Evolutionary conservation across 2,797 vertebrate species (phyloP).

Genomic region (Sebastes oblongus): DNA sequence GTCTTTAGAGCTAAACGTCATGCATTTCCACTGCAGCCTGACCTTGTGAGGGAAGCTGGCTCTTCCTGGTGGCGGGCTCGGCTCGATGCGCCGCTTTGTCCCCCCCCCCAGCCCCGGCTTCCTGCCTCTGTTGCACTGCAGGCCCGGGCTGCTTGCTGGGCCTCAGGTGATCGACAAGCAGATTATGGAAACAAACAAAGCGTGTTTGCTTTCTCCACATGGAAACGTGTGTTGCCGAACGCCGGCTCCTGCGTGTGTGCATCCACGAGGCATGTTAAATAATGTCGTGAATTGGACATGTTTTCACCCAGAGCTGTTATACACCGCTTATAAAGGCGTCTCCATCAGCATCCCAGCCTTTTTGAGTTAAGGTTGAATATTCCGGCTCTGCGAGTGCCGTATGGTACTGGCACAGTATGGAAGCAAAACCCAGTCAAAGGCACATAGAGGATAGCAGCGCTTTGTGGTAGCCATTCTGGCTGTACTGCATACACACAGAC

Average conservation of each 20-base stretch:
- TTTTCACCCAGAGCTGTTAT: conserved; percentile 11
- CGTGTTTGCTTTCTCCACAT: conserved; percentile 72
- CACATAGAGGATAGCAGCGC: conserved; percentile 59
- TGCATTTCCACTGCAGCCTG: conserved; percentile 62
- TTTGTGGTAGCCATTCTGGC: conserved; percentile 73
- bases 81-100: conserved; percentile 67
- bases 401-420: conserved; percentile 73
- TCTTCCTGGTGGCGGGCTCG: conserved; percentile 75
- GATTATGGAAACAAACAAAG: conserved; percentile 82
- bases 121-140: conserved; percentile 64
- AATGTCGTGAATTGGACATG: conserved; percentile 9
- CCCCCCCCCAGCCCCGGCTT: conserved; percentile 57
- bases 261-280: conserved; percentile 35
- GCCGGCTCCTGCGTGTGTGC: conserved; percentile 27
- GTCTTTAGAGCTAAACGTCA: conserved; percentile 40
- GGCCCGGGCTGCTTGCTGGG: conserved; percentile 48
- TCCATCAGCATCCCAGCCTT: conserved; percentile 42
- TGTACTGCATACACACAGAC: conserved; percentile 66
- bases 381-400: conserved; percentile 46
- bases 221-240: conserved; percentile 53
- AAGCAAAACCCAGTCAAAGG: conserved; percentile 69
- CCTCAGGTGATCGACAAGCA: conserved; percentile 79
- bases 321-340: conserved; percentile 19
- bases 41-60: conserved; percentile 73
- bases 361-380: conserved; percentile 62